phyloP scores from a whole-genome alignment of 64 coral and sea anemone genomes.

The Orbicella faveolata region DNA sequence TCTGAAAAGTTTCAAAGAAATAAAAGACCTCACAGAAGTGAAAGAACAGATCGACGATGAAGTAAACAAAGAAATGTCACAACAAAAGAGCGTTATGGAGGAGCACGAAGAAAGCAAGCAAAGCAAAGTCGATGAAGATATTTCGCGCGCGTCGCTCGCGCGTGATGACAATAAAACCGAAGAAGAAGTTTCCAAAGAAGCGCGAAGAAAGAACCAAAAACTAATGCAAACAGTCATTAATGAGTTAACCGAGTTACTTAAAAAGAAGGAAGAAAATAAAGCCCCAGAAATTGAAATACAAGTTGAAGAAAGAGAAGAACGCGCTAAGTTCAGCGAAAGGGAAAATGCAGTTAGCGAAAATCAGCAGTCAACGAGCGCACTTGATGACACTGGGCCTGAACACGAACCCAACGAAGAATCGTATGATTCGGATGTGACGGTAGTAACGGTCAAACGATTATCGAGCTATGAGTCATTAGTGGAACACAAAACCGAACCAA shows the following conservation, averaged over 20 bases:
- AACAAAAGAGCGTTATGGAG: conserved; percentile 1
- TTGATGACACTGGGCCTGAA: neutral
- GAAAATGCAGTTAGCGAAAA: neutral
- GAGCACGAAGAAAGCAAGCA: neutral
- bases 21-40: neutral
- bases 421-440: conserved; percentile 7
- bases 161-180: neutral
- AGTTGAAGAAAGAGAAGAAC: neutral
- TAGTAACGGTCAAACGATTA: neutral
- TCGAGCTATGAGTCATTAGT: neutral
- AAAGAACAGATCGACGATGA: neutral
- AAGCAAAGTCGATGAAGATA: neutral
- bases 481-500: neutral
- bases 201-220: too few relatives aligned
- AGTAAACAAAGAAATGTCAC: conserved; percentile 7
- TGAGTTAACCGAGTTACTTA: neutral
- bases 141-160: neutral
- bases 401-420: neutral
- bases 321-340: neutral
- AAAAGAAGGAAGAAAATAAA: neutral
- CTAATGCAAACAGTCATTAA: neutral
- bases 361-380: neutral
- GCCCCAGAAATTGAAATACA: neutral
- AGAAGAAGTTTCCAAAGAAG: neutral
- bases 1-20: neutral